These are phyloP conservation scores for Gnathonemus longibarbis DNA, from an alignment of 2,113 vertebrate species.

Conservation along the genomic window DNA sequence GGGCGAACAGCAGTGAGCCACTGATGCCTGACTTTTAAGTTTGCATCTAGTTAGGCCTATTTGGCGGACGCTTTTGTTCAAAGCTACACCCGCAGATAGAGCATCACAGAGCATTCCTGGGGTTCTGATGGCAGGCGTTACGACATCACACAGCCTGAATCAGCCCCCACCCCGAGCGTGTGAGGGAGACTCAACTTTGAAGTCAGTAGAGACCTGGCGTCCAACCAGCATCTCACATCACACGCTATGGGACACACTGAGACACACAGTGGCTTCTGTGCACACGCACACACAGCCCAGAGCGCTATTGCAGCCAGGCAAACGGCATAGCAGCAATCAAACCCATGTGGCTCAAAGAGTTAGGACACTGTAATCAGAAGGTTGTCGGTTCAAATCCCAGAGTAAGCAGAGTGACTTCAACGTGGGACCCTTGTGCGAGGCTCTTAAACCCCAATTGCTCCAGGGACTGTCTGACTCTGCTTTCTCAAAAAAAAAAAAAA, in stretches of 20 bases:
- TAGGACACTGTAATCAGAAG: neutral
- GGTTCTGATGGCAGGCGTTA: neutral
- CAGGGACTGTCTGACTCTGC: neutral
- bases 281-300: neutral
- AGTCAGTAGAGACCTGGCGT: neutral
- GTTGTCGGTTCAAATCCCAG: neutral
- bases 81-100: neutral
- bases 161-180: neutral
- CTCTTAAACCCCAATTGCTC: neutral
- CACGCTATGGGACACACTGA: neutral
- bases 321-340: neutral
- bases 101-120: neutral
- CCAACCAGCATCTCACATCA: neutral
- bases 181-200: neutral
- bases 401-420: neutral
- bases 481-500: neutral
- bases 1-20: neutral
- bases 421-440: neutral
- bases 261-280: neutral
- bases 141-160: neutral
- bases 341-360: neutral
- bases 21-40: neutral
- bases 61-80: neutral
- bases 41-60: neutral
- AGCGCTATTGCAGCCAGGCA: neutral